Conservation (phyloP, 2,113 vertebrate genomes). For the Nothoprocta perdicaria region DNA sequence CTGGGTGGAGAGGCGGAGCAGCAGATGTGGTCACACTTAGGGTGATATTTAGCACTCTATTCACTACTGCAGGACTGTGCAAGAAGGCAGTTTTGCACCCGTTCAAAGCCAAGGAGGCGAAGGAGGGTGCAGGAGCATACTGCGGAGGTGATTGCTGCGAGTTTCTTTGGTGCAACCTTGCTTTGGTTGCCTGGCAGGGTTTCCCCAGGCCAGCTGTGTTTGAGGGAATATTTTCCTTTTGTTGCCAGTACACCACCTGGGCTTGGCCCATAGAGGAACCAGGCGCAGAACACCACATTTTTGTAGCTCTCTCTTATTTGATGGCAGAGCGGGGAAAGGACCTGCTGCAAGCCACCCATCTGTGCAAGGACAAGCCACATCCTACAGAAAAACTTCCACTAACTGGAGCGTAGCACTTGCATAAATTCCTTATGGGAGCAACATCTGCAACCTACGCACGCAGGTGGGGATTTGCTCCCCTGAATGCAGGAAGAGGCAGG, state of each 20-base stretch:
- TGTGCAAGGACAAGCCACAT: not conserved
- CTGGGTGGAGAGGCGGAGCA: not conserved
- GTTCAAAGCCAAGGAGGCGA: not conserved
- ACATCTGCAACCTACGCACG: rapidly evolving
- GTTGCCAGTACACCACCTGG: not conserved
- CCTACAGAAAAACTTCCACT: not conserved
- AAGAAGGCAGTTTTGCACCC: not conserved
- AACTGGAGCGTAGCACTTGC: rapidly evolving
- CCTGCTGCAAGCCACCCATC: not conserved
- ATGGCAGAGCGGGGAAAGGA: no score
- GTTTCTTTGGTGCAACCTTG: not conserved
- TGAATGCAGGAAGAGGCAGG: not conserved
- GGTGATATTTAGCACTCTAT: not conserved
- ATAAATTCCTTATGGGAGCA: not conserved
- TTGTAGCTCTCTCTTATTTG: not conserved
- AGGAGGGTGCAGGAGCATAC: not conserved
- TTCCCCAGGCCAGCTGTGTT: not conserved
- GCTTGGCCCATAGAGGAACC: not conserved
- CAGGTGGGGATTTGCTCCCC: not conserved
- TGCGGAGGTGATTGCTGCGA: not conserved
- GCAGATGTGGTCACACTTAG: not conserved
- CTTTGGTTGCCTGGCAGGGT: no score
- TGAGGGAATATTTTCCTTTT: not conserved
- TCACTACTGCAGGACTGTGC: not conserved
- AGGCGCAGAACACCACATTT: not conserved